Conservation (phyloP, 2,113 vertebrate species). For the Phycodurus eques region DNA sequence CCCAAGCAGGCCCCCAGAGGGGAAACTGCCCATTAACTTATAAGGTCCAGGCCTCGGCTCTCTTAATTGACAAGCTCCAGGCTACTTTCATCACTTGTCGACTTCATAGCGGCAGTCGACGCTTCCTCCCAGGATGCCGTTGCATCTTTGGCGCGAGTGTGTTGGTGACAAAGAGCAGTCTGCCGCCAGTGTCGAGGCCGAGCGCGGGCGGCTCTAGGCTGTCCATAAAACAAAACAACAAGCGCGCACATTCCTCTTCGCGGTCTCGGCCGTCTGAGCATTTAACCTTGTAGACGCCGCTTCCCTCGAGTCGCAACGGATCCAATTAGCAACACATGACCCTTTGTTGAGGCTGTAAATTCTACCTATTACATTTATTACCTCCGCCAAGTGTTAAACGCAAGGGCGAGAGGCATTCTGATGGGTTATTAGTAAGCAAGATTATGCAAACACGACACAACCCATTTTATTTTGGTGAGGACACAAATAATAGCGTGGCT, state of each 20-base stretch:
- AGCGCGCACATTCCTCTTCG: slow-evolving; percentile 55
- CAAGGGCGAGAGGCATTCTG: background rate
- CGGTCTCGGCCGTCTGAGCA: slow-evolving; percentile 40
- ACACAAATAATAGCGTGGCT: background rate
- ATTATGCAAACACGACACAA: background rate
- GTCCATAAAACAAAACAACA: slow-evolving; percentile 65
- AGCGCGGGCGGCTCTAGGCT: slow-evolving; percentile 56
- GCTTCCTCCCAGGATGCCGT: slow-evolving; percentile 84
- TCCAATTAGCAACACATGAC: background rate
- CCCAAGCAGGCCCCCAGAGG: slow-evolving; percentile 67
- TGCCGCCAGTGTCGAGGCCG: slow-evolving; percentile 60
- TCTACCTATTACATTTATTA: slow-evolving; percentile 6
- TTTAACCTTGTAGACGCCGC: slow-evolving; percentile 47
- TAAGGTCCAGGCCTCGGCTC: slow-evolving; percentile 80
- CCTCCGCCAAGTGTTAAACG: background rate
- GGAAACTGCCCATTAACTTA: slow-evolving; percentile 85
- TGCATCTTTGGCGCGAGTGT: slow-evolving; percentile 79
- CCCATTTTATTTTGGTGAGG: background rate
- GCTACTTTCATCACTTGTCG: slow-evolving; percentile 92
- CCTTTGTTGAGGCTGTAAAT: slow-evolving; percentile 3
- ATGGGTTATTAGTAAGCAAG: background rate
- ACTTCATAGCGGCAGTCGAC: slow-evolving; percentile 86
- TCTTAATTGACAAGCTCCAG: slow-evolving; percentile 89
- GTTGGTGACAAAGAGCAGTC: slow-evolving; percentile 84
- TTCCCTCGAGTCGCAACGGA: slow-evolving; percentile 18